Conservation (phyloP, 2,113 vertebrate species). For the Eonycteris spelaea region DNA sequence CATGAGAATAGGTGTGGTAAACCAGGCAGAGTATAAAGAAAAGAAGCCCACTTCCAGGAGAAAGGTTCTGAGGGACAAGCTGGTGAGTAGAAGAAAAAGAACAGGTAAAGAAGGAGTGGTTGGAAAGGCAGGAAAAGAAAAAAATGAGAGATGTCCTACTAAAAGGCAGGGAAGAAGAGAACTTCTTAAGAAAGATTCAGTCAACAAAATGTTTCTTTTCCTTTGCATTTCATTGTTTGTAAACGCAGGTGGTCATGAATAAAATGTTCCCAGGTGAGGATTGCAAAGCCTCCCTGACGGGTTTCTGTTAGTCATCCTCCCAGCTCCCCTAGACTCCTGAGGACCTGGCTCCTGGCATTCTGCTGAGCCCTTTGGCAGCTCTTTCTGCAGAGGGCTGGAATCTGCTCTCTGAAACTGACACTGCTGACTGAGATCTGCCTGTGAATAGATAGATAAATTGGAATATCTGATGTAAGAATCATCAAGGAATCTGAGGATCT, state of each 20-base stretch:
- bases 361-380: background rate
- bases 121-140: background rate
- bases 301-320: background rate
- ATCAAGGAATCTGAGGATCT: background rate
- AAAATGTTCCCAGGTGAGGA: background rate
- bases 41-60: background rate
- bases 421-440: background rate
- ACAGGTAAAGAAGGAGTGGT: background rate
- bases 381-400: background rate
- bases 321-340: background rate
- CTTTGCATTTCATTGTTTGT: background rate
- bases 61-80: background rate
- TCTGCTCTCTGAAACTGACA: background rate
- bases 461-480: background rate
- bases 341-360: background rate
- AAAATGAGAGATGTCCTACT: background rate
- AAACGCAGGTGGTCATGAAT: background rate
- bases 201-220: background rate
- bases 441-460: background rate
- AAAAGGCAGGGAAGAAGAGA: background rate
- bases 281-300: background rate
- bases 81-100: background rate
- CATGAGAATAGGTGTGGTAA: background rate
- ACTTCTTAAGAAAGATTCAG: background rate
- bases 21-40: background rate